These are phyloP conservation scores for Paramormyrops kingsleyae DNA, from an alignment of 2,113 vertebrate species.

Conservation along the genomic window DNA sequence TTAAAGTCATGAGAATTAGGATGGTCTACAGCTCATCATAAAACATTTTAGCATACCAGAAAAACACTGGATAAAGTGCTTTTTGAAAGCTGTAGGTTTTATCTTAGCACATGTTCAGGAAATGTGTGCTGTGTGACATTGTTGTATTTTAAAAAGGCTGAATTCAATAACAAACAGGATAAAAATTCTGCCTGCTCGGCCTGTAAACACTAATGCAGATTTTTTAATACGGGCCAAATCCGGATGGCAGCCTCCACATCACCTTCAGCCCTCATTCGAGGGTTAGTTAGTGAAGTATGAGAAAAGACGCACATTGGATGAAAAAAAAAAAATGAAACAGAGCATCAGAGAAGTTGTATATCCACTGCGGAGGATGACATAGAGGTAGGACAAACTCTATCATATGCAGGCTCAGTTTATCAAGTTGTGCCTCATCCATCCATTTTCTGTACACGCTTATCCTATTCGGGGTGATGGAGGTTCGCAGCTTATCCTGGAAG, in stretches of 20 bases:
- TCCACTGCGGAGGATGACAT: background rate
- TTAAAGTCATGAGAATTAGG: background rate
- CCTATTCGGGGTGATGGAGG: background rate
- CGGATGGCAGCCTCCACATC: background rate
- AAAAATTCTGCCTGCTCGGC: background rate
- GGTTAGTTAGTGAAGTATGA: background rate
- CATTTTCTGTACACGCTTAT: background rate
- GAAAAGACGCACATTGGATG: background rate
- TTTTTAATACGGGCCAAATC: background rate
- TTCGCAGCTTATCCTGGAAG: background rate
- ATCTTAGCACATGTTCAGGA: background rate
- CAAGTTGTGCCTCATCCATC: background rate
- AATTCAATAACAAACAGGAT: background rate
- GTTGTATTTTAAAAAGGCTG: background rate
- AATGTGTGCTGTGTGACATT: background rate
- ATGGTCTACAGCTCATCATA: background rate
- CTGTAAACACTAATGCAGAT: background rate
- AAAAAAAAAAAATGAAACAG: background rate
- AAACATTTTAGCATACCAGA: background rate
- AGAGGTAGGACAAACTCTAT: background rate
- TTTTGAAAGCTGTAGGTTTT: background rate
- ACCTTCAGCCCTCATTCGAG: background rate
- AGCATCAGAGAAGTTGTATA: background rate
- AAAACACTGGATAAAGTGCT: background rate
- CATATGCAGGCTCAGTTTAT: background rate